Conservation (phyloP, 1,140 invertebrate genomes). For the Drosophila bipectinata region DNA sequence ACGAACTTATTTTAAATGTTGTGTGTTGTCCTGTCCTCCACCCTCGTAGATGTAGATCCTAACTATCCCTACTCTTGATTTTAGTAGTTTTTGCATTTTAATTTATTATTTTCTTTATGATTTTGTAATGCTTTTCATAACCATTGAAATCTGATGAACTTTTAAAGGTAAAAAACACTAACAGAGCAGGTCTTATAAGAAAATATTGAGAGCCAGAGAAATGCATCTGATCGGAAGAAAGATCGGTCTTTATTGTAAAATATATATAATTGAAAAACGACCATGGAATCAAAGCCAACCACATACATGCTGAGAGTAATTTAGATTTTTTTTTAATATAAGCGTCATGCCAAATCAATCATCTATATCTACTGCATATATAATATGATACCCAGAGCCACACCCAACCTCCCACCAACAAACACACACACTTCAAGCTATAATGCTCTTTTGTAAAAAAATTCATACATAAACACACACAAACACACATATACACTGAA, state of each 20-base stretch:
- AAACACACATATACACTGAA: conserved; percentile 24
- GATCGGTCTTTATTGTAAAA: conserved; percentile 8
- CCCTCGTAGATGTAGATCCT: conserved; percentile 2
- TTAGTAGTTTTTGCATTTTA: conserved; percentile 2
- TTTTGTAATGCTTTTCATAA: conserved; percentile 31
- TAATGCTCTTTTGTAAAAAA: conserved; percentile 30
- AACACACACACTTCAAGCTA: conserved; percentile 14
- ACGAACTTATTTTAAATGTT: conserved; percentile 36
- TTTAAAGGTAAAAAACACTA: conserved; percentile 12
- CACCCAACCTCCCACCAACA: conserved; percentile 9
- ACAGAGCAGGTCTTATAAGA: neutral
- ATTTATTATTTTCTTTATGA: conserved; percentile 17
- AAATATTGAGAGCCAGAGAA: too few species aligned
- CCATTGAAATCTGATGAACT: conserved; percentile 18
- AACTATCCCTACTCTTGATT: conserved; percentile 8
- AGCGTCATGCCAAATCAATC: conserved; percentile 49
- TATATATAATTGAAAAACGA: conserved; percentile 5
- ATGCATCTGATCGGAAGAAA: too few species aligned
- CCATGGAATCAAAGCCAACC: conserved; percentile 29
- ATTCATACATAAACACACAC: conserved; percentile 16
- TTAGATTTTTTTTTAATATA: neutral
- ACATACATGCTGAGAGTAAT: conserved; percentile 39
- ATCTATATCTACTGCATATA: conserved; percentile 37
- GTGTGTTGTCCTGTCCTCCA: conserved; percentile 43
- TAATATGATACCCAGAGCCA: conserved; percentile 25